phyloP scores from a whole-genome alignment of 1,140 invertebrate genomes.

The Lithobius niger region DNA sequence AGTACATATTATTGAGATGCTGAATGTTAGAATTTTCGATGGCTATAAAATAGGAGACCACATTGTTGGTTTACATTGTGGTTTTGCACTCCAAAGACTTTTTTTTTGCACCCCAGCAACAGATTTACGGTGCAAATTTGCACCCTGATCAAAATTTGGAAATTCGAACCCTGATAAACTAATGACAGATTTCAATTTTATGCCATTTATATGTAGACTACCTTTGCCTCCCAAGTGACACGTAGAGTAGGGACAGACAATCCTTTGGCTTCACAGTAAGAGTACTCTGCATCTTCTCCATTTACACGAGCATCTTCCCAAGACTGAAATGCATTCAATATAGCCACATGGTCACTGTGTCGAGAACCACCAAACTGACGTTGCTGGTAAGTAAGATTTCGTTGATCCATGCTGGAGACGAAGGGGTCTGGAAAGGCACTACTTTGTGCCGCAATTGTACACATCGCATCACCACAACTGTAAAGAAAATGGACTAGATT shows the following conservation, averaged over 20 bases:
- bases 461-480: slow-evolving; percentile 68
- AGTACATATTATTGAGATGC: too few species aligned
- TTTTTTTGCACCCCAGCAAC: too few species aligned
- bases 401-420: slow-evolving; percentile 31
- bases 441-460: slow-evolving; percentile 86
- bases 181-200: too few species aligned
- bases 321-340: slow-evolving; percentile 78
- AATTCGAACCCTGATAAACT: too few species aligned
- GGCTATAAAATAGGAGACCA: too few species aligned
- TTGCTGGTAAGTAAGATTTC: slow-evolving; percentile 56
- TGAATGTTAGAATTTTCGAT: too few species aligned
- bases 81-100: too few species aligned
- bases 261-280: slow-evolving; percentile 82
- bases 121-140: too few species aligned
- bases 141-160: too few species aligned
- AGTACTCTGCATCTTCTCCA: slow-evolving; percentile 62
- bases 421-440: slow-evolving; percentile 67
- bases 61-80: too few species aligned
- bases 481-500: too few species aligned
- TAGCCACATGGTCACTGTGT: slow-evolving; percentile 87
- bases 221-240: slow-evolving; percentile 82
- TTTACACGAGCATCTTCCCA: slow-evolving; percentile 61
- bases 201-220: too few species aligned
- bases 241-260: slow-evolving; percentile 74
- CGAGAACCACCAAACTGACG: slow-evolving; percentile 66